These are phyloP conservation scores for Euphonia xanthogaster DNA, from an alignment of 2,797 vertebrate genomes.

Conservation along the genomic window DNA sequence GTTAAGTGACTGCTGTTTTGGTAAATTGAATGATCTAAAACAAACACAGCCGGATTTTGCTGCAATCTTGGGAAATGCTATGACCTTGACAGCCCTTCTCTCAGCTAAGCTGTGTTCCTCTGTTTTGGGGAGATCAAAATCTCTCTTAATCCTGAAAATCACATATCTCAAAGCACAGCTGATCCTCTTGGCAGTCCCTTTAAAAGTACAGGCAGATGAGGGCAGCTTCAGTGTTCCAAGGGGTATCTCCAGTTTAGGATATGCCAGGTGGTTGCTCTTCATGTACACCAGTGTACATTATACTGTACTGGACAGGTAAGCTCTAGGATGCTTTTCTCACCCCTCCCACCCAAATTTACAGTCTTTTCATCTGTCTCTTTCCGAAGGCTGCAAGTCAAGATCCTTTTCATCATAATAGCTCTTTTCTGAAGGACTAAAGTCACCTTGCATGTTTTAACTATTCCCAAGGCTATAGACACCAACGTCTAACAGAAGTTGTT, in stretches of 20 bases:
- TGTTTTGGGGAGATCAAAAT: constrained; percentile 8
- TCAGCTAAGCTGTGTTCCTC: neutral
- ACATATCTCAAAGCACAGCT: neutral
- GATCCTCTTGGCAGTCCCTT: neutral
- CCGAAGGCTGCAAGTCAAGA: neutral
- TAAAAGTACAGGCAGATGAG: neutral
- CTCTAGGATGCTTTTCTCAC: neutral
- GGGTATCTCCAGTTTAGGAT: neutral
- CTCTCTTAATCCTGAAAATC: constrained; percentile 13
- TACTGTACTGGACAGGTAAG: neutral
- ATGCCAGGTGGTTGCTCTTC: neutral
- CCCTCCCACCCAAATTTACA: neutral
- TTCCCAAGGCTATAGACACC: neutral
- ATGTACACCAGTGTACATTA: neutral
- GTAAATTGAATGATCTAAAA: constrained; percentile 11
- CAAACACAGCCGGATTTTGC: neutral
- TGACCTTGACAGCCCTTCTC: neutral
- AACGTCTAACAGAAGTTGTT: neutral
- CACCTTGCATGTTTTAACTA: neutral
- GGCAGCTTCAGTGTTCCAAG: neutral
- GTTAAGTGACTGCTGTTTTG: neutral
- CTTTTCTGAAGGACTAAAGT: neutral
- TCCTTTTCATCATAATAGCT: neutral
- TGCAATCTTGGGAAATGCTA: neutral
- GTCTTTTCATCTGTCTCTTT: neutral